Evolutionary conservation across 2,888 invertebrate genomes (phyloP), one percentile per base, ranked within the genome.

Genomic region (Aradus depressus): DNA sequence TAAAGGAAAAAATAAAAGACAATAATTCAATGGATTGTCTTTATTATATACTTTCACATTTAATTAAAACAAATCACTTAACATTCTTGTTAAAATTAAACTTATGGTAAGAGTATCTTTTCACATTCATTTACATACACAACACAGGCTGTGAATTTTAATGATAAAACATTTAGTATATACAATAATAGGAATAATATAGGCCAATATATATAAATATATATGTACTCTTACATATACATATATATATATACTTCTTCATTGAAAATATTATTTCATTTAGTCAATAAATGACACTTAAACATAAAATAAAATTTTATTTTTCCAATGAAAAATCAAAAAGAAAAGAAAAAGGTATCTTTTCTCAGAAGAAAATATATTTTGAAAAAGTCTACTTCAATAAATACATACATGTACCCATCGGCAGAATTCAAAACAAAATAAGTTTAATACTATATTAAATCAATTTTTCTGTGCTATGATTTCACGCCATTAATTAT

Each of bases 11-110:
- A 44, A 44, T 2, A 28, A 10, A 25, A 14, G 35, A 22, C 21
- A 3, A 31, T 32, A 12, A 31, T 44, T 44, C 21, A 44, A 35
- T 44, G 35, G 44, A 44, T 44, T 44, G 44, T 44, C 44, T 44
- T 44, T 44, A 44, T 32, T 35, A 23, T 44, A 44, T 44, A 44
- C 35, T 44, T 44, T 34, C 22, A 44, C 44, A 44, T 44, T 44
- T 34, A 44, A 44, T 35, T 44, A n/a, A 35, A 44, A n/a, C n/a
- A 44, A 44, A 22, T 44, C 34, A 34, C 25, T 42, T 19, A 26
- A 42, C 28, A 42, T 26, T 18, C 25, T 42, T 26, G 18, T 2
- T 44, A 19, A 6, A 22, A n/a, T 22, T 41, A n/a, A n/a, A n/a
- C n/a, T n/a, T n/a, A n/a, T n/a, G n/a, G 6, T 41, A 3, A 25